Base-by-base conservation (phyloP, 2,797 vertebrate species). In the Takifugu ocellatus region DNA sequence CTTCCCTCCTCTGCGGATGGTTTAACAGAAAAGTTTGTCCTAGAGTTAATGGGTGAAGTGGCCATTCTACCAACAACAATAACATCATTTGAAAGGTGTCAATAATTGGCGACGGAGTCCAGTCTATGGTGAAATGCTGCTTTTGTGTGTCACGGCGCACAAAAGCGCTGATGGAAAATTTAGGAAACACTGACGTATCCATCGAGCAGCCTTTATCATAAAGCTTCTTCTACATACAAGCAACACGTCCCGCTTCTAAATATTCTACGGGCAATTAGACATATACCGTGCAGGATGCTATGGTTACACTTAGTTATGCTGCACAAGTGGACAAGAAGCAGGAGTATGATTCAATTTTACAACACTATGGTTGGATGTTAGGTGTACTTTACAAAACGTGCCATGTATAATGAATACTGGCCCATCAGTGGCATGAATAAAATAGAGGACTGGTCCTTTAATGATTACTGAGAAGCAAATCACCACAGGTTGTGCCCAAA, bases 21-120 rank as follows among this genome's bases (percentile, higher is more conserved):
- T 71, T 55, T 61, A 78, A 85, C 77, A 56, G 54, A 66, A 72
- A 68, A 86, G 67, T 78, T 74, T 74, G 76, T 84, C 77, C 69
- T 68, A 52, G 51, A 72, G 90, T 92, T 92, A 91, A 91, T 92
- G 73, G 60, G 68, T 91, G 69, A 88, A 88, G 78, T 49, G 59
- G 52, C 63, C 54, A 68, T 68, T 43, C 62, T 58, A 76, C 70
- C 48, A 72, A 78, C 63, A 70, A 79, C 59, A 83, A 81, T 77
- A 75, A 68, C 25, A 49, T 57, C 58, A 61, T 78, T 72, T 61
- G 51, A 78, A 70, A 70, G 27, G 48, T 60, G 83, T 92, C 80
- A 91, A 91, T 92, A 83, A 91, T 92, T 91, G 56, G 60, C 68
- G 58, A 14, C 61, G 61, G 59, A 61, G 58, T 65, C 33, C 16